These are phyloP conservation scores for Sorex fumeus DNA, from an alignment of 2,113 vertebrate species.

Conservation along the genomic window DNA sequence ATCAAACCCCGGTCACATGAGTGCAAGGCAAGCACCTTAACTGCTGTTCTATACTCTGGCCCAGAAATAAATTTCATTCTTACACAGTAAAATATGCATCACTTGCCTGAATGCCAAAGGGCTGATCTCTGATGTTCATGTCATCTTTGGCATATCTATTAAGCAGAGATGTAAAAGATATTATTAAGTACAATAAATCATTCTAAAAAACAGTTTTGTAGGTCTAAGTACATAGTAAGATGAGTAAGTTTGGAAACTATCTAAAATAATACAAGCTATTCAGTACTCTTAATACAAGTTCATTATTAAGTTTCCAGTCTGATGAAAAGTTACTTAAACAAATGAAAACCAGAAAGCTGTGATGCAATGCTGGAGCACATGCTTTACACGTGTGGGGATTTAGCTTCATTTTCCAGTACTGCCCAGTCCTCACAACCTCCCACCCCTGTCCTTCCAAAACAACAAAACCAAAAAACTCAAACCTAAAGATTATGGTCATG, in stretches of 20 bases:
- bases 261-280: constrained; percentile 27
- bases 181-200: constrained; percentile 63
- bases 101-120: constrained; percentile 98
- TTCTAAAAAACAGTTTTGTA: background rate
- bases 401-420: too few relatives aligned
- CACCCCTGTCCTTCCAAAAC: too few relatives aligned
- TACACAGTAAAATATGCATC: constrained; percentile 73
- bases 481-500: constrained; percentile 47
- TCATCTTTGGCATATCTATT: constrained; percentile 98
- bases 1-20: too few relatives aligned
- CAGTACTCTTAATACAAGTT: constrained; percentile 18
- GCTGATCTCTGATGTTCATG: constrained; percentile 99
- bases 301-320: background rate
- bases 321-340: constrained; percentile 58
- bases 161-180: constrained; percentile 69
- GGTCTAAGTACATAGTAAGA: constrained; percentile 58
- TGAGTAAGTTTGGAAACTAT: constrained; percentile 1
- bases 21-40: background rate
- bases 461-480: background rate
- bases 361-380: too few relatives aligned
- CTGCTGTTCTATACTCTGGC: too few relatives aligned
- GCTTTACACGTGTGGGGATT: too few relatives aligned
- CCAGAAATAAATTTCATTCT: constrained; percentile 72
- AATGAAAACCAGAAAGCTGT: background rate
- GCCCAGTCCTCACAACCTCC: too few relatives aligned